These are phyloP conservation scores for Tetramorium alpestre DNA, from an alignment of 1,140 invertebrate genomes.

Conservation along the genomic window DNA sequence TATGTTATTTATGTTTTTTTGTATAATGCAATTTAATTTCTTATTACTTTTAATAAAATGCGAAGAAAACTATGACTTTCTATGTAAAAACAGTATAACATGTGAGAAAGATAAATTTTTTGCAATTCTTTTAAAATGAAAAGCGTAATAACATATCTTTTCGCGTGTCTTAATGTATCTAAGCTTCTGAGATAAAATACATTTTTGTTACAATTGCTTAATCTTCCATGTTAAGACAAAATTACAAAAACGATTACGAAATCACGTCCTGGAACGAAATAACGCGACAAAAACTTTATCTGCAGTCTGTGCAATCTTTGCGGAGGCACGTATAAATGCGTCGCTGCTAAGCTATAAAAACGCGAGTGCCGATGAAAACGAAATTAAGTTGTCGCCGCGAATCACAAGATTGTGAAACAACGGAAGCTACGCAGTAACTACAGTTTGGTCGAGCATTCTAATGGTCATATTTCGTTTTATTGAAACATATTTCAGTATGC, in stretches of 20 bases:
- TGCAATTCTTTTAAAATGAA: neutral
- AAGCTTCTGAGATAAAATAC: neutral
- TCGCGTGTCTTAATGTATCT: neutral
- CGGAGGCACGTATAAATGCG: constrained; percentile 35
- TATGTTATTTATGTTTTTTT: neutral
- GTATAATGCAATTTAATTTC: neutral
- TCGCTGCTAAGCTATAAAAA: constrained; percentile 43
- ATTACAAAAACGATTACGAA: neutral
- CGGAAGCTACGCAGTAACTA: neutral
- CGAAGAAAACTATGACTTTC: neutral
- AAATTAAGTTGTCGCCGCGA: constrained; percentile 26
- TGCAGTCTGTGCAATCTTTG: neutral
- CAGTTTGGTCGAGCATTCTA: constrained; percentile 14
- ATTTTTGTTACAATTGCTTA: neutral
- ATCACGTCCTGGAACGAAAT: neutral
- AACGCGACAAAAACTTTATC: neutral
- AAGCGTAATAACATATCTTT: neutral
- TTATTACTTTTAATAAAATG: neutral
- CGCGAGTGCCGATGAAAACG: constrained; percentile 38
- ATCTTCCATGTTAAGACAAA: neutral
- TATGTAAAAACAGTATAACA: neutral
- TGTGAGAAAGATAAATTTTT: neutral
- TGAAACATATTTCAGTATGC: neutral
- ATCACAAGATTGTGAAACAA: constrained; percentile 21
- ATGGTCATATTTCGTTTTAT: constrained; percentile 20